These are phyloP conservation scores for Andrena bucephala DNA, from an alignment of 2,888 invertebrate species.

Conservation along the genomic window DNA sequence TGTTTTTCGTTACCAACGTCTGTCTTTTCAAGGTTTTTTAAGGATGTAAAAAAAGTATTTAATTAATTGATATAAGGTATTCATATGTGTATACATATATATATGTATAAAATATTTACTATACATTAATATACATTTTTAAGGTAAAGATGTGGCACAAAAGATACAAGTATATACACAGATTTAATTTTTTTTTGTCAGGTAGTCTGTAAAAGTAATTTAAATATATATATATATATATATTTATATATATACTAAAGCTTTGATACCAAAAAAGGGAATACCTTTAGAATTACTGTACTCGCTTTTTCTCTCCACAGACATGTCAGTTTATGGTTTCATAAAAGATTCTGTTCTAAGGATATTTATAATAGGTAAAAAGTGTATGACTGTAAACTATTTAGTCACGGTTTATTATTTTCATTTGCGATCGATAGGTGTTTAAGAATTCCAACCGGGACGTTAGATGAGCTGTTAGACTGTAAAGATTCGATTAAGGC, in stretches of 20 bases:
- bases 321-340: conserved; percentile 6
- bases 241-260: conserved; percentile 2
- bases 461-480: neutral
- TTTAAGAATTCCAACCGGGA: neutral
- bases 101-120: conserved; percentile 37
- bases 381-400: conserved; percentile 15
- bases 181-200: neutral
- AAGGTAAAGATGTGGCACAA: conserved; percentile 28
- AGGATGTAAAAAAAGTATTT: neutral
- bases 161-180: conserved; percentile 40
- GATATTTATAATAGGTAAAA: conserved; percentile 18
- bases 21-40: conserved; percentile 2
- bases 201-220: conserved; percentile 8
- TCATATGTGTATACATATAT: conserved; percentile 12
- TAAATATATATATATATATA: conserved; percentile 13
- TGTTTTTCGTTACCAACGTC: conserved; percentile 21
- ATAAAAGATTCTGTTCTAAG: conserved; percentile 21
- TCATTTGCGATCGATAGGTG: neutral
- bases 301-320: neutral
- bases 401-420: conserved; percentile 2
- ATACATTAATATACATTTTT: conserved; percentile 47
- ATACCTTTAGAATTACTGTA: conserved; percentile 4
- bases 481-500: neutral
- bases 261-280: conserved; percentile 22
- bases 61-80: conserved; percentile 9